Percentiles rank a stretch among this genome's conserved stretches.
Conservation (phyloP, 1,140 invertebrate species). For the Orchestia grillus region DNA sequence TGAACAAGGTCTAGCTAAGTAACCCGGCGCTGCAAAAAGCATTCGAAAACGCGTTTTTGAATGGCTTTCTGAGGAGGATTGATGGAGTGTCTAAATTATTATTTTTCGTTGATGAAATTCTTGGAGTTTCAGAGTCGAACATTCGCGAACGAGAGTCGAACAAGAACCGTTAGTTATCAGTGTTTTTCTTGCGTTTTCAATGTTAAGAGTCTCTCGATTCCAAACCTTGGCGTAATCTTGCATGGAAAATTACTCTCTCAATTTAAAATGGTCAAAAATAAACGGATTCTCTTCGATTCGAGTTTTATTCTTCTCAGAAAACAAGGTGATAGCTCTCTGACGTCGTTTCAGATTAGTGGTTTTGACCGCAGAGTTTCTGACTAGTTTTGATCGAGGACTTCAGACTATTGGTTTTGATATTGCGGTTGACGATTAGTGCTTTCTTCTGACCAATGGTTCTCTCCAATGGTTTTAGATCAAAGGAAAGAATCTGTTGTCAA, state of each 20-base stretch:
- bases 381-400: too few species aligned
- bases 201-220: too few species aligned
- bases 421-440: too few species aligned
- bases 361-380: too few species aligned
- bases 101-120: neutral
- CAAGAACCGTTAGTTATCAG: too few species aligned
- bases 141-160: neutral
- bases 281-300: neutral
- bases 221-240: neutral
- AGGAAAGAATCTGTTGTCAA: too few species aligned
- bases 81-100: neutral
- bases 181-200: too few species aligned
- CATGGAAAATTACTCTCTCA: neutral
- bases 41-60: neutral
- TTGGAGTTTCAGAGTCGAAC: neutral
- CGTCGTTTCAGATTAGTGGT: too few species aligned
- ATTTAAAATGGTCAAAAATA: neutral
- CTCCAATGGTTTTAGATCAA: too few species aligned
- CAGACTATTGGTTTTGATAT: too few species aligned
- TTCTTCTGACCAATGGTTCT: too few species aligned
- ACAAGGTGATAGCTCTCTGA: too few species aligned
- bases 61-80: neutral
- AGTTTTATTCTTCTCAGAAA: neutral
- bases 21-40: neutral
- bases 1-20: neutral